phyloP scores from a whole-genome alignment of 2,888 invertebrate genomes.

The Frankliniella intonsa region DNA sequence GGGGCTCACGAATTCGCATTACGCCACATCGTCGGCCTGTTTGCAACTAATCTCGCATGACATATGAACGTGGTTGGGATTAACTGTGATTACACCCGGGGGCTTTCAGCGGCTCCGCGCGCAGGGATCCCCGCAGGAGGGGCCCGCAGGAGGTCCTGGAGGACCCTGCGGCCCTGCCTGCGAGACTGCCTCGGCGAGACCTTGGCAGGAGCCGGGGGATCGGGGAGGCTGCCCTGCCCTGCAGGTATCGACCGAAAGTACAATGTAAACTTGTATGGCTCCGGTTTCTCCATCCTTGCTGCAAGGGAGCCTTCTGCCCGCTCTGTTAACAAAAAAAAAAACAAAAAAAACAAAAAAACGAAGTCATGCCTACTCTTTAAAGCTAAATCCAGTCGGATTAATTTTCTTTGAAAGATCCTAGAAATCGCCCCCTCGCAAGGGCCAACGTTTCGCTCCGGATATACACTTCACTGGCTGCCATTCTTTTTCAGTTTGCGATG shows the following conservation, averaged over 20 bases:
- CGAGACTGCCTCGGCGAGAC: background rate
- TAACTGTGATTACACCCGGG: conserved; percentile 17
- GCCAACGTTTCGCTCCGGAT: too few relatives aligned
- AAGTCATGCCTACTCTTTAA: background rate
- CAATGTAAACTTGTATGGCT: too few relatives aligned
- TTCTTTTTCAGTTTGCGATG: too few relatives aligned
- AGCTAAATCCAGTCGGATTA: background rate
- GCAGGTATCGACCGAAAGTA: background rate
- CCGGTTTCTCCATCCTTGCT: too few relatives aligned
- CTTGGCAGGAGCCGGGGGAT: too few relatives aligned
- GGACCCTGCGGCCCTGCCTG: background rate
- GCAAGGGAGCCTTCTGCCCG: too few relatives aligned
- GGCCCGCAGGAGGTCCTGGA: background rate
- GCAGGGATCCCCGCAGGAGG: background rate
- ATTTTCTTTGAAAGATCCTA: too few relatives aligned
- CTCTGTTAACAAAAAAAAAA: too few relatives aligned
- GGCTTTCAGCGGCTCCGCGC: background rate
- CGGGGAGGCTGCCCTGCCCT: background rate
- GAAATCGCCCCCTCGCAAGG: too few relatives aligned
- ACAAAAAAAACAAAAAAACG: too few relatives aligned
- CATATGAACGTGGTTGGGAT: conserved; percentile 19
- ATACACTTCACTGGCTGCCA: too few relatives aligned
- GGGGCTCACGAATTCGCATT: conserved; percentile 15
- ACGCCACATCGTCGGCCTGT: conserved; percentile 15
- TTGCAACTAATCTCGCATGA: conserved; percentile 26